Conservation (phyloP, 1,140 invertebrate genomes). For the Zeugodacus cucurbitae region DNA sequence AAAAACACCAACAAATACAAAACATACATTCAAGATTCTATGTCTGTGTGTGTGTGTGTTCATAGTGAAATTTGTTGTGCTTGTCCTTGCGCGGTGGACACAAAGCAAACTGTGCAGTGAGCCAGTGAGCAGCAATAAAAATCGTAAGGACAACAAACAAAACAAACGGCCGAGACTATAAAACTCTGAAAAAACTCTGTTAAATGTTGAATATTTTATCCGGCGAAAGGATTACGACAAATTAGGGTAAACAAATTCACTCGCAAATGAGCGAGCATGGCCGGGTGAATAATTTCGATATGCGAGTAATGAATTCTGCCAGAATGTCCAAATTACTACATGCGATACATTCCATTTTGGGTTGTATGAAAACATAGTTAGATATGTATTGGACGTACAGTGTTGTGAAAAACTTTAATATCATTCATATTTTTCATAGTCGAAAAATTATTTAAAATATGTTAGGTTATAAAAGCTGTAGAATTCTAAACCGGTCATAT, state of each 20-base stretch:
- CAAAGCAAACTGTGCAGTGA: not conserved
- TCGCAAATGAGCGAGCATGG: not conserved
- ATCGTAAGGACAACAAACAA: not conserved
- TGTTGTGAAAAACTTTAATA: not conserved
- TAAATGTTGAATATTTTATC: not conserved
- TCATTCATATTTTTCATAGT: not conserved
- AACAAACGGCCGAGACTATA: not conserved
- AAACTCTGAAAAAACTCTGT: not conserved
- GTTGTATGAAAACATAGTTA: too few relatives aligned
- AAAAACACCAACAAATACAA: not conserved
- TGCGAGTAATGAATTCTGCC: not conserved
- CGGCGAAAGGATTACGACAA: constrained; percentile 27
- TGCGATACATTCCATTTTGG: not conserved
- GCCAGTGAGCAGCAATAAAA: not conserved
- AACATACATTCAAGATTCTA: not conserved
- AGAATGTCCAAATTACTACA: constrained; percentile 11
- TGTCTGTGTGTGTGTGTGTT: not conserved
- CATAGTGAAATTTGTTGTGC: constrained; percentile 1
- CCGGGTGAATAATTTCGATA: not conserved
- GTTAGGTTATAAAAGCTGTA: too few relatives aligned
- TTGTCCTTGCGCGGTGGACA: not conserved
- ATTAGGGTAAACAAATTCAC: constrained; percentile 31
- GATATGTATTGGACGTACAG: too few relatives aligned
- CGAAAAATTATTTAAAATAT: too few relatives aligned
- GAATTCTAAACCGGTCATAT: too few relatives aligned